phyloP scores from a whole-genome alignment of 1,140 invertebrate genomes.

The Drosophila pectinifera region DNA sequence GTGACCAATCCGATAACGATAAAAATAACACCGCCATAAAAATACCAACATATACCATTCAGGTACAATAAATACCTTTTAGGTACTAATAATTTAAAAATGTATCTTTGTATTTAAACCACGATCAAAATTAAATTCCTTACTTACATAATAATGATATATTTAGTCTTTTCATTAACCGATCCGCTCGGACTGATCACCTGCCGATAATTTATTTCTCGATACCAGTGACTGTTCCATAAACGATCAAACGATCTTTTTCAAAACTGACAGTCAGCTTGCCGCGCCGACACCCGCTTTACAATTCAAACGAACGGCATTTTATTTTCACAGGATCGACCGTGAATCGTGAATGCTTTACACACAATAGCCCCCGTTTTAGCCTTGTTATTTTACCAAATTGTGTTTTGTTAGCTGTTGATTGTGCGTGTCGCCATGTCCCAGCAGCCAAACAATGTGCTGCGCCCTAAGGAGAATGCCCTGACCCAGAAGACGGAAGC shows the following conservation, averaged over 20 bases:
- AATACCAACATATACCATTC: not conserved
- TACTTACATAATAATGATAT: too few species aligned
- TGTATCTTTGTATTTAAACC: too few species aligned
- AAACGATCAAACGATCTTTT: not conserved
- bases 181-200: too few species aligned
- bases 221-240: not conserved
- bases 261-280: slow-evolving; percentile 28
- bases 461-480: slow-evolving; percentile 64
- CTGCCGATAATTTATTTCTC: too few species aligned
- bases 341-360: slow-evolving; percentile 1
- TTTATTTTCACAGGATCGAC: slow-evolving; percentile 61
- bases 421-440: slow-evolving; percentile 57
- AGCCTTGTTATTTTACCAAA: slow-evolving; percentile 12
- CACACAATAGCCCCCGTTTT: slow-evolving; percentile 23
- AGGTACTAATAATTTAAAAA: too few species aligned
- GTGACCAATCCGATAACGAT: not conserved
- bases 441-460: slow-evolving; percentile 50
- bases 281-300: slow-evolving; percentile 48
- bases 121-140: too few species aligned
- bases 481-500: slow-evolving; percentile 29
- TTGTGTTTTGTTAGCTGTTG: slow-evolving; percentile 13
- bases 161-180: too few species aligned
- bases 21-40: not conserved
- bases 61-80: too few species aligned
- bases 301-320: slow-evolving; percentile 78